Evolutionary conservation across 2,113 vertebrate genomes (phyloP), one percentile per base, ranked within the genome.

Genomic region (Pangasianodon hypophthalmus): DNA sequence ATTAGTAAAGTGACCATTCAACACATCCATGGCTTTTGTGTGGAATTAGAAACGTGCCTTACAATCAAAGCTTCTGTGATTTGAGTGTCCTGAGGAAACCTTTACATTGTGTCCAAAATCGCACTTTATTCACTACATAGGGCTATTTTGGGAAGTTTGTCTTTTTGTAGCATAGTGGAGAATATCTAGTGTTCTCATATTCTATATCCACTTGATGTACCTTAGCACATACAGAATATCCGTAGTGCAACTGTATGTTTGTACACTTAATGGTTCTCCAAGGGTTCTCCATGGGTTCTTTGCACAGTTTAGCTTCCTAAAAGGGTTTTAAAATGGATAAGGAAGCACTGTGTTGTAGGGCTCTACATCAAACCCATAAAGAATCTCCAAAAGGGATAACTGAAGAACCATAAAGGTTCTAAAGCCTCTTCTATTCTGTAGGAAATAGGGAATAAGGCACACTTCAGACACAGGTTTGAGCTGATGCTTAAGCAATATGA

Each of bases 61-160:
- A 64, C 24, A 88, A 77, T 79, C 29, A 89, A 75, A 79, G 5
- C 84, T 69, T 62, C 81, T 88, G 1, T 37, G 81, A 88, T 46
- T 41, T 87, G 9, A 29, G 21, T 87, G 18, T 86, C 64, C 62
- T 71, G 18, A 37, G n/a, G 48, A 71, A 86, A 86, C 85, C n/a
- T 54, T 86, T 71, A 13, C 9, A 10, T 26, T 46, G 73, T 21
- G 21, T 77, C 19, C 19, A 75, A 41, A 73, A 41, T 41, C 6
- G 2, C 37, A 44, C 32, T 18, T 2, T 75, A 26, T 44, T 77
- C 73, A 77, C 18, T 44, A 10, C 21, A 44, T 75, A 37, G 67
- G 0, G 71, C 73, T 10, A 44, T 18, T 21, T 44, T 6, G n/a
- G 13, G n/a, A 71, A 73, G 18, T 44, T 29, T 67, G 62, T 62